Conservation (phyloP, 2,888 invertebrate genomes). For the Aplocera efformata region DNA sequence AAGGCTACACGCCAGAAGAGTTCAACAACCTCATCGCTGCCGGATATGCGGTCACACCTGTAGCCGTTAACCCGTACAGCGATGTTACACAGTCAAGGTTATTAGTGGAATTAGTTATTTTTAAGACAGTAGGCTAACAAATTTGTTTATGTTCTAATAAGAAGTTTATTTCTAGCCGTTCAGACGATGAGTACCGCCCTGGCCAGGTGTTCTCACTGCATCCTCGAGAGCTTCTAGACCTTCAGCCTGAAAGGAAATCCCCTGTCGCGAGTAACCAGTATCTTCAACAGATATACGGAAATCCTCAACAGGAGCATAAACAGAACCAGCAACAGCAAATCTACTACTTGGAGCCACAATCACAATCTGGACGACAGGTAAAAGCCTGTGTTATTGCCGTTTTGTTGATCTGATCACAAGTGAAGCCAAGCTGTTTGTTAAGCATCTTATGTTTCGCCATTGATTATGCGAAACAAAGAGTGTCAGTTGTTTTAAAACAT, state of each 20-base stretch:
- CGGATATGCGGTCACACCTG: conserved; percentile 34
- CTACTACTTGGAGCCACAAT: conserved; percentile 65
- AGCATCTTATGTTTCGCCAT: too few relatives aligned
- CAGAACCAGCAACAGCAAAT: conserved; percentile 65
- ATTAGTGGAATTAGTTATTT: conserved; percentile 21
- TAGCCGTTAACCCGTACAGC: conserved; percentile 27
- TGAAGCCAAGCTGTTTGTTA: too few relatives aligned
- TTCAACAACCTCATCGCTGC: conserved; percentile 34
- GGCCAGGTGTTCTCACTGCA: conserved; percentile 72
- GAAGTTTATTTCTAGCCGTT: conserved; percentile 40
- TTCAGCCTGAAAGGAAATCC: conserved; percentile 67
- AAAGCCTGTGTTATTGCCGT: conserved; percentile 18
- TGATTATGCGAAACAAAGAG: too few relatives aligned
- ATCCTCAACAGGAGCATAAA: conserved; percentile 59
- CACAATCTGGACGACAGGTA: conserved; percentile 60
- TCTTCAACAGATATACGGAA: conserved; percentile 59
- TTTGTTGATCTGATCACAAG: too few relatives aligned
- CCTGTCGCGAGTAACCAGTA: conserved; percentile 54
- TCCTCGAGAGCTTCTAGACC: conserved; percentile 61
- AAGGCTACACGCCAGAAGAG: conserved; percentile 36
- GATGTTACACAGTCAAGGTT: conserved; percentile 22
- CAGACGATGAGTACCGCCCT: conserved; percentile 65
- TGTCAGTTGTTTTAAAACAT: too few relatives aligned
- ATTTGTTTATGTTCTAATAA: background rate
- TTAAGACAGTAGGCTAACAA: conserved; percentile 1